Evolutionary conservation across 2,888 invertebrate species (phyloP), one percentile per base, ranked within the genome.

Genomic region (Scaptomyza cyrtandrae): DNA sequence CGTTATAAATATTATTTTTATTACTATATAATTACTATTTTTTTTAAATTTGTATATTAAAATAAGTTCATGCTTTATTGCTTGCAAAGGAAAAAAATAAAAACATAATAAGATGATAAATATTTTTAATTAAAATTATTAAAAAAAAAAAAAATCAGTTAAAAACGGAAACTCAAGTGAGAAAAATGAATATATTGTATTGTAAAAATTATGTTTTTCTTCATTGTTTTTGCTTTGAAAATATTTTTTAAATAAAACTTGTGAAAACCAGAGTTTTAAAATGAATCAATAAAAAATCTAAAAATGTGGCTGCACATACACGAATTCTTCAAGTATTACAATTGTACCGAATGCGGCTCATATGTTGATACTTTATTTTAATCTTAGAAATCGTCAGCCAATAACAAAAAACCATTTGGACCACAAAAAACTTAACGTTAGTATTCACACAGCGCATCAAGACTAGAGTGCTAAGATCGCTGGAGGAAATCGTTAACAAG

Each of bases 1-100:
- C 84, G 84, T 84, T 84, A 84, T 83, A 83, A 80, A 78, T 86
- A 86, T 86, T 86, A 86, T 85, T 81, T 84, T 82, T 85, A 82
- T 79, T 85, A 85, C 83, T 84, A 80, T 80, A 78, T 84, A 78
- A 86, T 83, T 86, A 86, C 74, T 24, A 24, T 83, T 86, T 86
- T 84, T 86, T 86, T 86, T 83, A 80, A 83, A 86, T 72, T 84
- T 86, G 86, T 83, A 86, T 86, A 83, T 83, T 86, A 79, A 79
- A 79, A 75, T 86, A 83, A 83, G 80, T 83, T 78, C 78, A 83
- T 84, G 86, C 86, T 82, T 75, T 65, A 75, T 81, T 81, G 78
- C 81, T 78, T 80, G 76, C 72, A 59, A 39, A 63, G 56, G 24
- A 24, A 66, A 50, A 43, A 65, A 71, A 60, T 19, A 73, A 76